These are phyloP conservation scores for Parnassius smintheus DNA, from an alignment of 2,888 invertebrate genomes.

Conservation along the genomic window DNA sequence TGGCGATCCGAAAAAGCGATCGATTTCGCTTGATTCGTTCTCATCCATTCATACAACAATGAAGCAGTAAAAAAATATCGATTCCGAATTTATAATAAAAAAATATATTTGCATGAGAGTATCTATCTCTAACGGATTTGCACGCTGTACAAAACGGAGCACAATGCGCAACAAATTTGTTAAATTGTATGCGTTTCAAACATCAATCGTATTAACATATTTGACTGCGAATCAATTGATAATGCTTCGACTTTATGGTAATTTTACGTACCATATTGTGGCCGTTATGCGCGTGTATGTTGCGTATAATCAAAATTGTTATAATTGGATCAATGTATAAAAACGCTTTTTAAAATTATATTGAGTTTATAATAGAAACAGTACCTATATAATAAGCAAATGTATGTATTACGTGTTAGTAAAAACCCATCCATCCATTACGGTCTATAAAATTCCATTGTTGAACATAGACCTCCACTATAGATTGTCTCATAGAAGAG, in stretches of 20 bases:
- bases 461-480: too few relatives aligned
- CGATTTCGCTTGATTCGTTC: slow-evolving; percentile 44
- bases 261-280: slow-evolving; percentile 25
- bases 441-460: too few relatives aligned
- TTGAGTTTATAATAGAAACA: too few relatives aligned
- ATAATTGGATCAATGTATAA: slow-evolving; percentile 9
- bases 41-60: slow-evolving; percentile 54
- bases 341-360: neutral
- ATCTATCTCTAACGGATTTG: slow-evolving; percentile 69
- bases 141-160: slow-evolving; percentile 51
- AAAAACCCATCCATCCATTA: too few relatives aligned
- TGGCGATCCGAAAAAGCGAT: slow-evolving; percentile 34
- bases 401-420: too few relatives aligned
- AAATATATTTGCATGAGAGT: slow-evolving; percentile 61
- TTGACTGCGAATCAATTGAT: slow-evolving; percentile 28
- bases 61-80: slow-evolving; percentile 49
- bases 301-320: slow-evolving; percentile 5
- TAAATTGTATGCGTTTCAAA: slow-evolving; percentile 60
- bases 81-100: slow-evolving; percentile 46
- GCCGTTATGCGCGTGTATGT: slow-evolving; percentile 11
- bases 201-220: slow-evolving; percentile 67
- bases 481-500: too few relatives aligned
- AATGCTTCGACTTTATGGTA: slow-evolving; percentile 28
- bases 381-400: too few relatives aligned
- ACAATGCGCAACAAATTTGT: slow-evolving; percentile 69